Evolutionary conservation across 2,797 vertebrate genomes (phyloP).

Genomic region (Lerista edwardsae): DNA sequence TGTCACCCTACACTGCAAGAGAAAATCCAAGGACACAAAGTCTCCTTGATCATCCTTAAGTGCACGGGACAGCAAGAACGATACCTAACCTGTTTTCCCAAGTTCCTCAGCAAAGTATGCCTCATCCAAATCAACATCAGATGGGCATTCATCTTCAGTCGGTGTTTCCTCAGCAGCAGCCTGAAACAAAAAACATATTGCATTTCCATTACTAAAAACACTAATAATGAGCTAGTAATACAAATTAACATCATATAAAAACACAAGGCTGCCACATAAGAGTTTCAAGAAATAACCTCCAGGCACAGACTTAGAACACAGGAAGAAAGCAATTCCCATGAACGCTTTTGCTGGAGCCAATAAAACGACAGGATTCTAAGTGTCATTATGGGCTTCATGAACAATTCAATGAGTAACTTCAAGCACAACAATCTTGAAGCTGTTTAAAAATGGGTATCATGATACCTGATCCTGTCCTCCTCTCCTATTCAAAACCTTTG

Average conservation of each 20-base stretch:
- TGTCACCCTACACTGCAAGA: no score
- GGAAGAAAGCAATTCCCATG: background rate
- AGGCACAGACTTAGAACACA: background rate
- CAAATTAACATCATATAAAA: background rate
- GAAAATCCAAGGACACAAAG: background rate
- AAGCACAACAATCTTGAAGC: background rate
- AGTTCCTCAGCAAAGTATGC: constrained; percentile 91
- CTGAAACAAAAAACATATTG: constrained; percentile 61
- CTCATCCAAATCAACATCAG: constrained; percentile 88
- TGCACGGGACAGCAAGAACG: background rate
- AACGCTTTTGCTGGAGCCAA: background rate
- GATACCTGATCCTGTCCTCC: background rate
- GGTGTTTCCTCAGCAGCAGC: constrained; percentile 68
- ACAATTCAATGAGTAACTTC: background rate
- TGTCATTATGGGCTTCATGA: background rate
- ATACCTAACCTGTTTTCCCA: constrained; percentile 77
- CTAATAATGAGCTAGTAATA: background rate
- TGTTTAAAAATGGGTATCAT: background rate
- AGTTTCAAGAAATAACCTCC: background rate
- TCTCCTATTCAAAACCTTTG: background rate
- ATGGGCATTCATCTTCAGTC: constrained; percentile 88
- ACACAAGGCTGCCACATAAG: background rate
- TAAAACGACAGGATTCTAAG: background rate
- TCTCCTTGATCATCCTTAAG: background rate
- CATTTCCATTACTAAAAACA: background rate